Base-by-base conservation (phyloP, 2,113 vertebrate genomes). In the Muntiacus reevesi region DNA sequence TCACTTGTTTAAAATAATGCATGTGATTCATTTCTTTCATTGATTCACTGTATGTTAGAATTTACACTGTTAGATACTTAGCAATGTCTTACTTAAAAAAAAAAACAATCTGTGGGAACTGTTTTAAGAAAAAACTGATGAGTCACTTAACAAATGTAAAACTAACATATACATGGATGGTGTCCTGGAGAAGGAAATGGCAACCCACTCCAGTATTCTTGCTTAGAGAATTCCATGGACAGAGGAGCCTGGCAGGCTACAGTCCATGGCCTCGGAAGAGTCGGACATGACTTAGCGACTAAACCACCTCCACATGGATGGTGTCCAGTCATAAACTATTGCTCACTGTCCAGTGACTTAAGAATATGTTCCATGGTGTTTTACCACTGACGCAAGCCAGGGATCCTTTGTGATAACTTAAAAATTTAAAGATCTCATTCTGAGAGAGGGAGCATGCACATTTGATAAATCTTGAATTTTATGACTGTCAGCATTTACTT, bases 1-100 rank as follows among this genome's bases (percentile, higher is more conserved):
- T 74, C 84, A 28, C 36, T 89, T 89, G 14, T 86, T 93, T 82
- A 81, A 91, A 87, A 93, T 84, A 93, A 94, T 36, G 10, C 21
- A 27, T 50, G 6, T 47, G 94, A 52, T 84, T 93, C 16, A 57
- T 84, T 94, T 89, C 21, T 92, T 90, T 52, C 8, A 87, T 76
- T 47, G 36, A 95, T 78, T 91, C 14, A 50, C 7, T 19, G 30
- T 67, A 59, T 82, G 86, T 92, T 74, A 62, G 76, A 95, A 76
- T 59, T n/a, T 60, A 60, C 0, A 9, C 7, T 54, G 9, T 81
- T 81, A 43, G 36, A 64, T 59, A 82, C 45, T 95, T 81, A 95
- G 54, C 17, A 74, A 36, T 91, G 25, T 71, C 27, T 88, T 52
- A 27, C 28, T 45, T 82, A n/a, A 60, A 52, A 92, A 91, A 91